Percentiles rank a stretch among this genome's conserved stretches.
These are phyloP conservation scores for Piaya cayana DNA, from an alignment of 2,113 vertebrate genomes.

Conservation along the genomic window DNA sequence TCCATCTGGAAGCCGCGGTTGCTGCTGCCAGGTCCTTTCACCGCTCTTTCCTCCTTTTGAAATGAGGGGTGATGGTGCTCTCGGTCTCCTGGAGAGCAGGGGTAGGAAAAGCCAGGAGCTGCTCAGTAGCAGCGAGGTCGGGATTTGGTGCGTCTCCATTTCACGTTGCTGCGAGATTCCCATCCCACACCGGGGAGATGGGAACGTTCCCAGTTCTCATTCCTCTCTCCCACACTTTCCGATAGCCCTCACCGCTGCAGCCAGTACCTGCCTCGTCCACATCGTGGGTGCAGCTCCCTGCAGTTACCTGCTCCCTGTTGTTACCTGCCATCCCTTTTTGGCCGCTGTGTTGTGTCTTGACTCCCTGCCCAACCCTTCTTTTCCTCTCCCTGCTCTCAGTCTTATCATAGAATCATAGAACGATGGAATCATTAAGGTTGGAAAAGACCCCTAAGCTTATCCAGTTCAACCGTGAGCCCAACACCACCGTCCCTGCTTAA, in stretches of 20 bases:
- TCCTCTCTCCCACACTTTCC: background rate
- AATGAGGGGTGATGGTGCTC: background rate
- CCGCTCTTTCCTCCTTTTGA: background rate
- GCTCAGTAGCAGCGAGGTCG: background rate
- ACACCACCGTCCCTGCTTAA: too few relatives aligned
- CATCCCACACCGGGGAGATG: background rate
- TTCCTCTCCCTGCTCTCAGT: background rate
- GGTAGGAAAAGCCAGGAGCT: background rate
- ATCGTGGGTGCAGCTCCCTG: accelerated
- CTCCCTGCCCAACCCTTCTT: background rate
- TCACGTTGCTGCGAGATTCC: accelerated
- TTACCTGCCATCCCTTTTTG: background rate
- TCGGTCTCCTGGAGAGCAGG: background rate
- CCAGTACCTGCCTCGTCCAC: background rate
- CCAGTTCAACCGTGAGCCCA: too few relatives aligned
- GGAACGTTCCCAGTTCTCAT: background rate
- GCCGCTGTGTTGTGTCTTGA: background rate
- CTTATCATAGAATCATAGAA: too few relatives aligned
- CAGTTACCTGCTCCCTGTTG: background rate
- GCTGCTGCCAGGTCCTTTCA: background rate
- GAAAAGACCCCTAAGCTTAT: too few relatives aligned
- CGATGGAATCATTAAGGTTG: too few relatives aligned
- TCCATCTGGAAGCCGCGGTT: background rate
- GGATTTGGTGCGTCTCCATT: background rate
- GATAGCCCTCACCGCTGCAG: background rate